Base-by-base conservation (phyloP, 2,113 vertebrate genomes). In the Todiramphus chloris region DNA sequence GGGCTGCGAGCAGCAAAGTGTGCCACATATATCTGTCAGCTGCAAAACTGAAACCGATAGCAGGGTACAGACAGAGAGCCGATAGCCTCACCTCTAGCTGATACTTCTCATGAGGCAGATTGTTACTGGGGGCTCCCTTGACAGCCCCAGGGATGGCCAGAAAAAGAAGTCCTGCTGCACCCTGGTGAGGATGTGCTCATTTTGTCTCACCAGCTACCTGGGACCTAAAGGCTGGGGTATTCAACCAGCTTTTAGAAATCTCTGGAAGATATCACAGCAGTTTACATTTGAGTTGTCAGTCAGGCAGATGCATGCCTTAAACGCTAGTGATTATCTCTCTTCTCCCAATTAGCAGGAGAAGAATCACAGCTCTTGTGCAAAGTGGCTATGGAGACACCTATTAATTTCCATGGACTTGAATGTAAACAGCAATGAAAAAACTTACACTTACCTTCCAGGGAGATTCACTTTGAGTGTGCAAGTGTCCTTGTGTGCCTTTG, bases 341-440 rank as follows among this genome's bases (percentile, higher is more conserved):
- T 96, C 60, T 63, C 59, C 59, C 84, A 93, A 1, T 30, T 75
- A 94, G 9, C 35, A 79, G 89, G 66, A 87, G 56, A 92, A 91
- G 86, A 88, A 85, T 96, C 89, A 58, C 62, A 87, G 69, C 59
- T 89, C 87, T 94, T 83, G 69, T 88, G 62, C 63, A 63, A 69
- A 93, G 94, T 67, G 69, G 55, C 56, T 80, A 4, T 14, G 41
- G 74, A 83, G 82, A 97, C 87, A 93, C 44, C 59, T 55, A 69
- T 73, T 82, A 60, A 97, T 96, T 96, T 96, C 77, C 58, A 89
- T 1, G 15, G 66, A 70, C 56, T 80, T 67, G 79, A 95, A 93
- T 21, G 16, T 53, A 97, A 97, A 96, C 67, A 95, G 41, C 21
- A 64, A 89, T 58, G 41, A 85, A 96, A 96, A 86, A 55, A 27